Percentiles rank a stretch among this genome's conserved stretches.
Conservation (phyloP, 2,888 invertebrate species). For the Acrocera orbiculus region DNA sequence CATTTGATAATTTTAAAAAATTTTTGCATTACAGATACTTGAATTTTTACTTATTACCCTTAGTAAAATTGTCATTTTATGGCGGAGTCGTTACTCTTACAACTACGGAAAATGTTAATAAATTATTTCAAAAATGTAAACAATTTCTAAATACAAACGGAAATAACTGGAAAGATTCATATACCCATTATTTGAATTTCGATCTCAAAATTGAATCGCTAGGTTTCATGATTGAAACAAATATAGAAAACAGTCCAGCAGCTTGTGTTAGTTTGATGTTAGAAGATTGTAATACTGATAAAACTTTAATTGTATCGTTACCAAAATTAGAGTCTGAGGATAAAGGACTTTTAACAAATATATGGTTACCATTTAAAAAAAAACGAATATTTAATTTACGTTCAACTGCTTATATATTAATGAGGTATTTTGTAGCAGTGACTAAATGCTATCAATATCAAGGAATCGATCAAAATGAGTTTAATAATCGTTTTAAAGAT, state of each 20-base stretch:
- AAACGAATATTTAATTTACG: constrained; percentile 23
- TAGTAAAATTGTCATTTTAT: constrained; percentile 25
- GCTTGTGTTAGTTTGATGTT: constrained; percentile 21
- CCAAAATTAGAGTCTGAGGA: constrained; percentile 22
- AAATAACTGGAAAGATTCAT: constrained; percentile 24
- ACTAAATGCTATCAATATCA: constrained; percentile 23
- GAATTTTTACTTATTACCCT: constrained; percentile 22
- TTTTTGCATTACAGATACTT: constrained; percentile 16
- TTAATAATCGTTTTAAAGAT: constrained; percentile 20
- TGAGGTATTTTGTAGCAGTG: constrained; percentile 23
- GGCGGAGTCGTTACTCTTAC: constrained; percentile 21
- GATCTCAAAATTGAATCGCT: constrained; percentile 17
- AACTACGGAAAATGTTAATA: constrained; percentile 18
- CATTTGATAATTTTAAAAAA: no score
- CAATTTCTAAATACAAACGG: constrained; percentile 26
- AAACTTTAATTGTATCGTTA: constrained; percentile 22
- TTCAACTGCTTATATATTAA: constrained; percentile 20
- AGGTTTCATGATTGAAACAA: background rate
- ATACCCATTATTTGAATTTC: constrained; percentile 16
- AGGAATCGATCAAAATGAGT: constrained; percentile 17
- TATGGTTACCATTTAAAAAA: constrained; percentile 25
- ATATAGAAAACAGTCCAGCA: constrained; percentile 12
- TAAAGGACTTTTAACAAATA: constrained; percentile 19
- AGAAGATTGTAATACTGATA: constrained; percentile 12
- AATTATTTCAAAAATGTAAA: constrained; percentile 21